phyloP scores from a whole-genome alignment of 2,888 invertebrate genomes.

The Oligia latruncula region DNA sequence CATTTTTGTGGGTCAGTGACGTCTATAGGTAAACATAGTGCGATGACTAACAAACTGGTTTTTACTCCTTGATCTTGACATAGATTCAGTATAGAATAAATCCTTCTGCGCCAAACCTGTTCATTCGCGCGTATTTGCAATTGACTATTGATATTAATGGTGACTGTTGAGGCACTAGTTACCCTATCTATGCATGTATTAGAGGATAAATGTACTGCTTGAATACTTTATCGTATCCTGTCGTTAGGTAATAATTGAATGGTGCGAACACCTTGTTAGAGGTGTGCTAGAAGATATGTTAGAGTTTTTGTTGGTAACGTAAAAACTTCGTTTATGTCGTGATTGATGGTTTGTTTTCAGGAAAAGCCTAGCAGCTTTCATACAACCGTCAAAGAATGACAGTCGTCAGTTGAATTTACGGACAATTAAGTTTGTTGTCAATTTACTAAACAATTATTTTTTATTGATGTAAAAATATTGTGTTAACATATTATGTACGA shows the following conservation, averaged over 20 bases:
- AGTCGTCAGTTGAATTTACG: not conserved
- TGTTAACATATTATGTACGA: not conserved
- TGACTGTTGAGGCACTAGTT: conserved; percentile 56
- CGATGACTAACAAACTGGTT: conserved; percentile 83
- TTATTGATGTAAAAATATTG: not conserved
- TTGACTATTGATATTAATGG: conserved; percentile 68
- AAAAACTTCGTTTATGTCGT: conserved; percentile 22
- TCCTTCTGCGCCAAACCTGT: conserved; percentile 85
- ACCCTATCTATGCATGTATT: conserved; percentile 30
- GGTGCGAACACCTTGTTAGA: conserved; percentile 40
- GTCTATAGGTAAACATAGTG: conserved; percentile 75
- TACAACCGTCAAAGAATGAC: not conserved
- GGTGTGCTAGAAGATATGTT: conserved; percentile 3
- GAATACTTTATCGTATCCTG: conserved; percentile 56
- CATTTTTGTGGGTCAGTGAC: conserved; percentile 83
- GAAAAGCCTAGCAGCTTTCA: not conserved
- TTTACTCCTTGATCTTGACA: conserved; percentile 88
- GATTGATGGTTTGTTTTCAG: conserved; percentile 37
- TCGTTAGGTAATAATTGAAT: conserved; percentile 26
- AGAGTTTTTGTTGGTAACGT: conserved; percentile 6
- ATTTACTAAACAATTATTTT: not conserved
- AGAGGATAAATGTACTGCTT: conserved; percentile 43
- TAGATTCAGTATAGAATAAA: conserved; percentile 83
- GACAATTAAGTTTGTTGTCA: too few species aligned
- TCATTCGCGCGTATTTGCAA: conserved; percentile 74